phyloP scores from a whole-genome alignment of 64 coral and sea anemone species.

The Montipora cactus region DNA sequence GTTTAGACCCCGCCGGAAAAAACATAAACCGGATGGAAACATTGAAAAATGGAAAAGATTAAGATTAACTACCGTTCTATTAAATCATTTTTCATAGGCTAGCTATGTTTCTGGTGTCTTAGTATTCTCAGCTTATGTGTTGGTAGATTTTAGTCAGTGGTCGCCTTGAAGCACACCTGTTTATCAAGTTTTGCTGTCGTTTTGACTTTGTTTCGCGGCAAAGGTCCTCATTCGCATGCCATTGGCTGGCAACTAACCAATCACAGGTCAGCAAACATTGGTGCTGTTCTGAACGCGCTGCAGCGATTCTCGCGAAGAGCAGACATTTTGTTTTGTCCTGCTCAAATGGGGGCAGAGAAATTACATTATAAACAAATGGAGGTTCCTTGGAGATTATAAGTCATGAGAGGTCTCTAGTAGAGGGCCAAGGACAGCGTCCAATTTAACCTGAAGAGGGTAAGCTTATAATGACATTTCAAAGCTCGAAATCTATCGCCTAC shows the following conservation, averaged over 20 bases:
- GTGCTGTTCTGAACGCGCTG: conserved; percentile 20
- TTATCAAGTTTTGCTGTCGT: not conserved
- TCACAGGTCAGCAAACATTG: conserved; percentile 57
- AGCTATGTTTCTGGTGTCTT: not conserved
- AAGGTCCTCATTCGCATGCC: conserved; percentile 11
- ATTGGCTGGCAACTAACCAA: conserved; percentile 24
- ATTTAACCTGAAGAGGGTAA: conserved; percentile 35
- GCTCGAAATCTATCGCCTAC: conserved; percentile 11
- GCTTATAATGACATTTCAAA: not conserved
- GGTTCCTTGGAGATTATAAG: conserved; percentile 33
- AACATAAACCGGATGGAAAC: too few relatives aligned
- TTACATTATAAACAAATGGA: conserved; percentile 52
- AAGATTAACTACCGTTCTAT: not conserved
- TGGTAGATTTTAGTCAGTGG: not conserved
- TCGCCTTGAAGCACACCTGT: conserved; percentile 29
- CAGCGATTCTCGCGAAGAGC: conserved; percentile 40
- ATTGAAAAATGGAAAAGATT: not conserved
- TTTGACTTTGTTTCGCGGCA: conserved; percentile 65
- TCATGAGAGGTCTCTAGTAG: conserved; percentile 8
- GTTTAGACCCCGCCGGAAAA: too few relatives aligned
- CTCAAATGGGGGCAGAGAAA: conserved; percentile 32
- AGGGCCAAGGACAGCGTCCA: conserved; percentile 19
- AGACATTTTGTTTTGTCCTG: conserved; percentile 66
- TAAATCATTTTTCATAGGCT: not conserved
- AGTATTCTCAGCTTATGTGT: not conserved